A percentile compares a stretch with the other conserved stretches of the same genome.
Evolutionary conservation across 1,140 invertebrate genomes (phyloP).

Genomic region (Drosophila leontia): DNA sequence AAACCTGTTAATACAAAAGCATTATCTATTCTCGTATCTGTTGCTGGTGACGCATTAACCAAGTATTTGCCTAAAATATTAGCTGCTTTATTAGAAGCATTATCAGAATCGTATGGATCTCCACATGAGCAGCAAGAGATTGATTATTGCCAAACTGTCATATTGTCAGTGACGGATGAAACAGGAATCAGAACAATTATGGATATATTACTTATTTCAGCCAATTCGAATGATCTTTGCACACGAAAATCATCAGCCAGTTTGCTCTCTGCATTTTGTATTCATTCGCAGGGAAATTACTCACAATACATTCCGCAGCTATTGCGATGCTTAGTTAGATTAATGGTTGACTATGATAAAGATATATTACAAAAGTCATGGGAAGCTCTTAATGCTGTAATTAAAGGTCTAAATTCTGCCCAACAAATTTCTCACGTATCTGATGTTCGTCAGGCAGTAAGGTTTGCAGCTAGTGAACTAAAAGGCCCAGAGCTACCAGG

Average conservation of each 20-base stretch:
- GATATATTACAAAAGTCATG: constrained; percentile 94
- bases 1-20: constrained; percentile 96
- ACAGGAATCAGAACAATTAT: constrained; percentile 94
- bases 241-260: constrained; percentile 92
- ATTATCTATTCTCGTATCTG: constrained; percentile 95
- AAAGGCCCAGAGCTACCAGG: constrained; percentile 93
- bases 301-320: constrained; percentile 94
- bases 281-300: constrained; percentile 94
- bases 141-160: constrained; percentile 97
- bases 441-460: constrained; percentile 95
- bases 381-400: constrained; percentile 96
- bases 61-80: constrained; percentile 96
- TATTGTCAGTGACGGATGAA: constrained; percentile 95
- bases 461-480: constrained; percentile 94
- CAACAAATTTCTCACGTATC: constrained; percentile 93
- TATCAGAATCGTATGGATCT: constrained; percentile 90
- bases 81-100: constrained; percentile 93
- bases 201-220: constrained; percentile 94
- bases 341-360: constrained; percentile 93
- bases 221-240: constrained; percentile 88
- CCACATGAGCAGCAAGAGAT: constrained; percentile 91
- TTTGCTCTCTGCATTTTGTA: constrained; percentile 95
- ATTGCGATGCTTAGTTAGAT: constrained; percentile 93
- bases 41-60: constrained; percentile 97
- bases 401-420: constrained; percentile 93